Evolutionary conservation across 2,797 vertebrate species (phyloP), one percentile per base, ranked within the genome.

Genomic region (Crocidura indochinensis): DNA sequence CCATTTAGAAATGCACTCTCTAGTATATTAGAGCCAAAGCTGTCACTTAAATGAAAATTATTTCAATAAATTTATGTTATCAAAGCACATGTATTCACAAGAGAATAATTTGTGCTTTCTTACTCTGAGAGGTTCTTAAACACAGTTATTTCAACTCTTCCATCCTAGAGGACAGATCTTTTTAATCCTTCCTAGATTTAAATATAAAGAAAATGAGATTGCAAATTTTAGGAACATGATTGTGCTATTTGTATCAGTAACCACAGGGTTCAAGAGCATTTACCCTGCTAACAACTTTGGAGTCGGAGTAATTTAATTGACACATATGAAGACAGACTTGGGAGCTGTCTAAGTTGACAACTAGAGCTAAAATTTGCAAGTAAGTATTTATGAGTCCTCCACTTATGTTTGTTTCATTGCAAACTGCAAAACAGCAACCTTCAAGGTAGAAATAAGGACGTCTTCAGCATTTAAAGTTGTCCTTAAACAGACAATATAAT

Each of bases 21-120:
- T 79, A 44, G 60, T 26, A 46, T 53, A 62, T 77, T 90, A 71
- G 10, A 87, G 26, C 7, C 65, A 81, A 12, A 86, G 26, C 22
- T 62, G 60, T 75, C 49, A 38, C 20, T 76, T 72, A 69, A 67
- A 14, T 85, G 90, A 79, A 90, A 82, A 76, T 79, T 2, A 90
- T 68, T 82, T 91, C 56, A 77, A 84, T 51, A 80, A 69, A 86
- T 77, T 80, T 51, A 85, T 78, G 65, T 71, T 24, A 11, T 90
- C 27, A 51, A 8, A 67, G 68, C 4, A 81, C 19, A 86, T 29
- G 24, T 56, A 74, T 44, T 46, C 84, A 4, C 12, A 80, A 84
- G 17, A 79, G 7, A 17, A 53, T 90, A 20, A 71, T 60, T 67
- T 85, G 53, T 56, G 26, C 44, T 86, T 81, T 90, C 73, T 82